phyloP scores from a whole-genome alignment of 2,888 invertebrate genomes.

The Busseola fusca region DNA sequence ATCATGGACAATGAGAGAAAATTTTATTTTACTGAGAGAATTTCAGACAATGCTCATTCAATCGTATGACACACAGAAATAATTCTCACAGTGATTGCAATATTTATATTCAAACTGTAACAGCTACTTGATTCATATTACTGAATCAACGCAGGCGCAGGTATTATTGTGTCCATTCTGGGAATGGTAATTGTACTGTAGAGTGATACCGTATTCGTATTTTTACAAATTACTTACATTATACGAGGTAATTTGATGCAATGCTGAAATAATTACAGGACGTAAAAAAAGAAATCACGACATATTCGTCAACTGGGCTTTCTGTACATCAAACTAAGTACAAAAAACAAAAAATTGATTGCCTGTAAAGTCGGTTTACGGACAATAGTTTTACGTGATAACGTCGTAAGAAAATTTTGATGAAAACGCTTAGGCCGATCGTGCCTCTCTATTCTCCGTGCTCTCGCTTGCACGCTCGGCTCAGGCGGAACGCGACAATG shows the following conservation, averaged over 20 bases:
- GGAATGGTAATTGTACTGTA: constrained; percentile 23
- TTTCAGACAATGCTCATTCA: constrained; percentile 14
- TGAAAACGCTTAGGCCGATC: too few relatives aligned
- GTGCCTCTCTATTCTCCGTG: too few relatives aligned
- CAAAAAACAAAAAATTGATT: too few relatives aligned
- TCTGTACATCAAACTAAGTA: neutral
- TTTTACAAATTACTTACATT: neutral
- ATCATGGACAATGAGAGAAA: constrained; percentile 1
- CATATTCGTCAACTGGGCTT: neutral
- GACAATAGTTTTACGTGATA: too few relatives aligned
- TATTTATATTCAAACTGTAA: constrained; percentile 27
- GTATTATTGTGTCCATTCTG: constrained; percentile 2
- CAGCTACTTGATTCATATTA: constrained; percentile 32
- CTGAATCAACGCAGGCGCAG: constrained; percentile 13
- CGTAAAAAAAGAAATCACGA: neutral
- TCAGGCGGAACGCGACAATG: too few relatives aligned
- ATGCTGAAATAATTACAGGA: constrained; percentile 7
- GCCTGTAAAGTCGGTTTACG: too few relatives aligned
- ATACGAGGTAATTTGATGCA: constrained; percentile 17
- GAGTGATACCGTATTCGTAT: constrained; percentile 7
- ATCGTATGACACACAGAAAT: constrained; percentile 26
- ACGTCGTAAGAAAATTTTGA: too few relatives aligned
- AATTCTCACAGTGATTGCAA: constrained; percentile 23
- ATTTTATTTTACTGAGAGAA: constrained; percentile 14
- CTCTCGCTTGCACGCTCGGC: too few relatives aligned